These are phyloP conservation scores for Eutrigla gurnardus DNA, from an alignment of 2,797 vertebrate genomes.

Conservation along the genomic window DNA sequence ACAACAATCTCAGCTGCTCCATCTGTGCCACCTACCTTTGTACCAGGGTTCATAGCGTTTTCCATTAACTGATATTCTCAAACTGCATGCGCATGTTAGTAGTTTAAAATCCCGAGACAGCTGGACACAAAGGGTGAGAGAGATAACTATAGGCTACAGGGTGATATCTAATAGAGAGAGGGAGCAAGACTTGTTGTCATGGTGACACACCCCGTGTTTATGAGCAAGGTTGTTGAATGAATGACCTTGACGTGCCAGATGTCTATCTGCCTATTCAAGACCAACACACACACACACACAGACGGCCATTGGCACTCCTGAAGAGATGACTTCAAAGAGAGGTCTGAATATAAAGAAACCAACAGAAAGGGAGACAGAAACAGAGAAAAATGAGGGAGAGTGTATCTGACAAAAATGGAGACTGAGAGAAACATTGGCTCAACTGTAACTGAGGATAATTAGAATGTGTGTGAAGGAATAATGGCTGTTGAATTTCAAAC, in stretches of 20 bases:
- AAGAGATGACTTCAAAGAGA: conserved; percentile 38
- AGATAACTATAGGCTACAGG: conserved; percentile 33
- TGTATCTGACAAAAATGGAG: conserved; percentile 1
- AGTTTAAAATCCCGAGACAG: conserved; percentile 31
- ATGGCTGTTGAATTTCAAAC: background rate
- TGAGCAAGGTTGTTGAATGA: conserved; percentile 76
- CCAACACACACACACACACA: conserved; percentile 17
- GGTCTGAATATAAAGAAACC: conserved; percentile 27
- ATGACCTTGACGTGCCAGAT: conserved; percentile 81
- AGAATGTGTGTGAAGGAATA: background rate
- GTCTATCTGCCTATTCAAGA: conserved; percentile 67
- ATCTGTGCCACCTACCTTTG: background rate
- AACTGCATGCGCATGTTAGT: background rate
- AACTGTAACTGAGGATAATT: conserved; percentile 3
- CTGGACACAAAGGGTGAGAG: conserved; percentile 24
- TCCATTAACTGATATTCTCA: background rate
- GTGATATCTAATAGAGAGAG: conserved; percentile 47
- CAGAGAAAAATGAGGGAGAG: no score
- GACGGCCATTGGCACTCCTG: conserved; percentile 23
- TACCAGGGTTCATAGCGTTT: background rate
- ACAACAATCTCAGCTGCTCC: background rate
- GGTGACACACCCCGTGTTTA: conserved; percentile 76
- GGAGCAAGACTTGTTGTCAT: conserved; percentile 75
- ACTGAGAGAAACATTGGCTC: background rate
- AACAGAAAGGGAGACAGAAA: conserved; percentile 6